Evolutionary conservation across 2,113 vertebrate species (phyloP), one percentile per base, ranked within the genome.

Genomic region (Phaethornis superciliosus): DNA sequence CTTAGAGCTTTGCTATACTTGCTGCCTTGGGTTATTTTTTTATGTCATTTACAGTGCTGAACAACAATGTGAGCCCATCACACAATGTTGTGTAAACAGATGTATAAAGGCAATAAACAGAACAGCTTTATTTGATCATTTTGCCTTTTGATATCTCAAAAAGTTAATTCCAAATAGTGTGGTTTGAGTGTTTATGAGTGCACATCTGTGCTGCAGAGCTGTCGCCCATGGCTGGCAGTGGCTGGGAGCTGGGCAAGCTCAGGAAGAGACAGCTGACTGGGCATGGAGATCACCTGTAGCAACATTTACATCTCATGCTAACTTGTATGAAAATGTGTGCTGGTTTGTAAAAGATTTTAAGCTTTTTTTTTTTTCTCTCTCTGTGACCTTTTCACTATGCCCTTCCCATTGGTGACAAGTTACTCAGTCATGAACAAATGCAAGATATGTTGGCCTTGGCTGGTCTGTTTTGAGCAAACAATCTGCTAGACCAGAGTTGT

Each of bases 11-110:
- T 35, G 86, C 49, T 51, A 46, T 58, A 27, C n/a, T 76, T 93
- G 44, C 60, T 96, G 88, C 90, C 94, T 94, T 67, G 69, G 85
- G 80, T 94, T 97, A 89, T 94, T 97, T 96, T 96, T 83, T 96
- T 85, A 62, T 96, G 94, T 93, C 55, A 35, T 88, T 96, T 89
- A 85, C 56, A 30, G 72, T 30, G 33, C 47, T 90, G 69, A 90
- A 67, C 81, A 68, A 69, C 62, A 70, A 68, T 78, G 58, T 19
- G 42, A 91, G 40, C 40, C 5, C 27, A 35, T 94, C 81, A 91
- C 9, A 46, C 89, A 92, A 68, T 30, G 81, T 28, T n/a, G 67
- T 52, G 54, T 75, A 88, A 88, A 93, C 49, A n/a, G 84, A 62
- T 33, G 81, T 22, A 35, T 67, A 86, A 49, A 68, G 76, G n/a